Base-by-base conservation (phyloP, 2,113 vertebrate species). In the Sapayoa aenigma region DNA sequence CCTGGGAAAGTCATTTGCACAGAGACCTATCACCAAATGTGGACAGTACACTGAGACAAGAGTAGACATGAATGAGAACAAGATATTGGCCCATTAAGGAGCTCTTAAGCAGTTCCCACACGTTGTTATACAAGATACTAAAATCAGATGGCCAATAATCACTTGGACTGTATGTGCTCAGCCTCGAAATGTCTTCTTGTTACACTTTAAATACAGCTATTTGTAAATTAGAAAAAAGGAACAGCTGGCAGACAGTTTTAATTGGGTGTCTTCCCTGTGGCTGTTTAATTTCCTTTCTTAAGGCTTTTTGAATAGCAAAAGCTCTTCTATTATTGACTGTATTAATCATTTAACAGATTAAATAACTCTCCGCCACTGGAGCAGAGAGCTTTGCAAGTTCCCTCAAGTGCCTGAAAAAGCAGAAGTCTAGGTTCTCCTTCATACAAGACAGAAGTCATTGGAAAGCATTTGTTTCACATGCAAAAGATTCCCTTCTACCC, bases 211-310 rank as follows among this genome's bases (percentile, higher is more conserved):
- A 80, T 55, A 39, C 35, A 90, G 50, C 19, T 83, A 74, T 52
- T 95, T 93, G 95, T 80, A 96, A 55, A 65, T 60, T 13, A 72
- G 52, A 27, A 75, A 62, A 93, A 86, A 81, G 35, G 56, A 90
- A 95, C 47, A 84, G 55, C 42, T 90, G 72, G 80, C 39, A 77
- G 60, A 89, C 56, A 59, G 53, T 53, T 94, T 85, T 83, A 95
- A 84, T 88, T 67, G 22, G 4, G 19, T 47, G 11, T 44, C 50
- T 93, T 84, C 35, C 31, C 50, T 52, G 33, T 0, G 4, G 55
- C 59, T 74, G 47, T 81, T 88, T 59, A 52, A 74, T 91, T 93
- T 85, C 56, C 22, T 82, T 65, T 53, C 79, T 67, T 65, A 55
- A 72, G 74, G 20, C 33, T 77, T 46, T 69, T 20, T 52, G 87